Evolutionary conservation across 1,140 invertebrate species (phyloP).

Genomic region (Microplitis demolitor): DNA sequence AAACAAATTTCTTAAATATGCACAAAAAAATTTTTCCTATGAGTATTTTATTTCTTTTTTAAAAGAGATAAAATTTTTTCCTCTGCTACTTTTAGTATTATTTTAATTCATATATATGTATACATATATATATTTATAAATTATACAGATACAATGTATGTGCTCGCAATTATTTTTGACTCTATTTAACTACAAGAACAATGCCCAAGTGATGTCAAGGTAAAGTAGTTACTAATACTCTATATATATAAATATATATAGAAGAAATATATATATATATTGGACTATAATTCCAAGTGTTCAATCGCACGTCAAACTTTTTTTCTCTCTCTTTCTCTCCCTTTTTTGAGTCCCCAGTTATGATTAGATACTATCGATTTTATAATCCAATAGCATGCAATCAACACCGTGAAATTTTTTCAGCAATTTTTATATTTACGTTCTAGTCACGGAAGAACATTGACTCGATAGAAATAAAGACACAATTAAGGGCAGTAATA

Average conservation of each 20-base stretch:
- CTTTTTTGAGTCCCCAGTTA: no score
- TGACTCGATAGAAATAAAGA: background rate
- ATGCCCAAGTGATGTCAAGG: slow-evolving; percentile 4
- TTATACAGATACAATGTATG: background rate
- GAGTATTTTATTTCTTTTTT: no score
- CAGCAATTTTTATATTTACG: background rate
- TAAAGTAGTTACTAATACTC: background rate
- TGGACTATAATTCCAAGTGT: background rate
- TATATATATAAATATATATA: background rate
- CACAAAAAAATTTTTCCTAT: no score
- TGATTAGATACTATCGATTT: background rate
- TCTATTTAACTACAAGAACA: background rate
- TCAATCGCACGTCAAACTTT: no score
- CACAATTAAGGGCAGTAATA: background rate
- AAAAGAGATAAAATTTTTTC: no score
- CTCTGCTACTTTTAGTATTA: background rate
- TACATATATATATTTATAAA: background rate
- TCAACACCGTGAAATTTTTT: background rate
- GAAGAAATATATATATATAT: background rate
- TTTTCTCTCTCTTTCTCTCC: no score
- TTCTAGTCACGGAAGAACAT: background rate
- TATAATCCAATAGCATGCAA: background rate
- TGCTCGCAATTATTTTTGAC: background rate
- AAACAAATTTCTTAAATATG: no score
- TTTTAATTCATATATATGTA: background rate